Conservation (phyloP, 2,888 invertebrate species). For the Blastobasis adustella region DNA sequence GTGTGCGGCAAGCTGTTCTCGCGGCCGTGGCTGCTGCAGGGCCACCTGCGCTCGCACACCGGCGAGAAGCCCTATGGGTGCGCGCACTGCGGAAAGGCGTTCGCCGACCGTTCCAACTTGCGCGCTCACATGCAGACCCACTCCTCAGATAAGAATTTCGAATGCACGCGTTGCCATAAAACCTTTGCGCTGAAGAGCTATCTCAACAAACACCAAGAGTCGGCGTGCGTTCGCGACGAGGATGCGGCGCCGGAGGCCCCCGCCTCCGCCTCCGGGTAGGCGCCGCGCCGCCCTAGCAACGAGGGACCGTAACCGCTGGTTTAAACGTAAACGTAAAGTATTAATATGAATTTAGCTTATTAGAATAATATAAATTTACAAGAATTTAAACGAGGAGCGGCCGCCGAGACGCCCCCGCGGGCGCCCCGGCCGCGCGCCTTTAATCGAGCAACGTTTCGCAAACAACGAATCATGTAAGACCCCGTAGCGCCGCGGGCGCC, state of each 20-base stretch:
- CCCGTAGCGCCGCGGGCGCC: conserved; percentile 56
- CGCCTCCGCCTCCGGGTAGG: conserved; percentile 33
- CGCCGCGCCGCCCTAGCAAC: conserved; percentile 30
- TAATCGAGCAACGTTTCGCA: conserved; percentile 72
- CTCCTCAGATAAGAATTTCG: conserved; percentile 93
- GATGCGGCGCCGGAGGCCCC: conserved; percentile 39
- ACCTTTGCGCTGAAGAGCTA: conserved; percentile 97
- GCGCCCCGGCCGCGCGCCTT: conserved; percentile 33
- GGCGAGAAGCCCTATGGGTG: conserved; percentile 97
- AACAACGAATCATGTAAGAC: conserved; percentile 73
- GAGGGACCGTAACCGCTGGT: conserved; percentile 65
- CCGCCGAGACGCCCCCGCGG: conserved; percentile 28
- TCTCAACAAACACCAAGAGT: conserved; percentile 96
- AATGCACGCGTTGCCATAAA: conserved; percentile 92
- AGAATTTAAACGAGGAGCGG: conserved; percentile 46
- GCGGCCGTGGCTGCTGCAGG: conserved; percentile 94
- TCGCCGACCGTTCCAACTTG: conserved; percentile 95
- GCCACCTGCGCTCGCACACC: conserved; percentile 92
- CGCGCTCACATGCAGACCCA: conserved; percentile 98
- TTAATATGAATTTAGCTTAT: conserved; percentile 71
- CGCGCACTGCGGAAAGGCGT: conserved; percentile 97
- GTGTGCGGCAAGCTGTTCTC: conserved; percentile 97
- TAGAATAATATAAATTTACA: conserved; percentile 64
- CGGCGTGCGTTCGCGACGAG: conserved; percentile 88
- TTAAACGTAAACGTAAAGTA: conserved; percentile 65